A percentile compares a stretch with the other conserved stretches of the same genome.
phyloP scores from a whole-genome alignment of 2,113 vertebrate species.

The Cyanoramphus novaezelandiae region DNA sequence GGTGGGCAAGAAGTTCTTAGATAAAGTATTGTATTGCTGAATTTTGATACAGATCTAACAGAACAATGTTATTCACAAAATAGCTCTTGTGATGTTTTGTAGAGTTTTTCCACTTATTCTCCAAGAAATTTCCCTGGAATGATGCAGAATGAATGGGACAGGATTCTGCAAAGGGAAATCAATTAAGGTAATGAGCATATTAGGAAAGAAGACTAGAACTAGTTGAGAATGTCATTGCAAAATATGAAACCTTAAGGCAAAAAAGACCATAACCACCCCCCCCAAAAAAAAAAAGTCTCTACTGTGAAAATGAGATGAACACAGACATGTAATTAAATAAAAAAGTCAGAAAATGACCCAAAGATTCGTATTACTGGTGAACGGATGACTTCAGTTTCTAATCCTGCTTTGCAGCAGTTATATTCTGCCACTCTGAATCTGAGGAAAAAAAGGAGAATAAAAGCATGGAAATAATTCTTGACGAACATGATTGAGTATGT shows the following conservation, averaged over 20 bases:
- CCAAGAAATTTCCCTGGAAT: background rate
- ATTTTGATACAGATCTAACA: background rate
- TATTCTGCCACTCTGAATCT: background rate
- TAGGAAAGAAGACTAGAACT: background rate
- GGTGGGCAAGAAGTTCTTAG: background rate
- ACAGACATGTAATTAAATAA: background rate
- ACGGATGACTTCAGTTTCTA: background rate
- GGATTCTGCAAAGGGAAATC: background rate
- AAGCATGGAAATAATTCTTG: background rate
- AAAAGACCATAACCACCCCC: fast-evolving
- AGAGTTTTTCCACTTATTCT: background rate
- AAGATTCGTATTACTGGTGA: background rate
- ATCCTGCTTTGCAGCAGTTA: background rate
- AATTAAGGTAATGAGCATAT: background rate
- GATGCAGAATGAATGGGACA: background rate
- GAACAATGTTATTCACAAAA: background rate
- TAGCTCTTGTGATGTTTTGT: background rate
- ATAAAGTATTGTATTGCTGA: background rate
- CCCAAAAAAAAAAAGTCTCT: fast-evolving
- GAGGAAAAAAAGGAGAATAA: background rate
- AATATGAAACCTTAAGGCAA: background rate
- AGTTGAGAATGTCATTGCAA: background rate
- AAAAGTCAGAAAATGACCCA: background rate
- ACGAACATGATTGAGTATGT: background rate
- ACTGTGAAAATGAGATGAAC: background rate